Conservation (phyloP, 2,113 vertebrate genomes). For the Hemichromis elongatus region DNA sequence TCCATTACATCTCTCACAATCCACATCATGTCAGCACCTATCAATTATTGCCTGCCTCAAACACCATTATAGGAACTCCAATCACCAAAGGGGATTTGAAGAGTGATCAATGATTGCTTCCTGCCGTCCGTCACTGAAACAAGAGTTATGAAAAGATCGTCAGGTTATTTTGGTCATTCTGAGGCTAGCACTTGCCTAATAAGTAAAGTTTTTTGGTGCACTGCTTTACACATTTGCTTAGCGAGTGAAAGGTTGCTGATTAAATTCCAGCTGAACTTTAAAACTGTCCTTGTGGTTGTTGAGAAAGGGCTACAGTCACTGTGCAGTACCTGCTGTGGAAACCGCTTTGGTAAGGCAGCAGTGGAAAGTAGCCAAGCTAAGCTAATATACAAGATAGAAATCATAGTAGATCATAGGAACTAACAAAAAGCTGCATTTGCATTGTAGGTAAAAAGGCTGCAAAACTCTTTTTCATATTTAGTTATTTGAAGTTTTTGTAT, state of each 20-base stretch:
- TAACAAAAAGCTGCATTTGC: neutral
- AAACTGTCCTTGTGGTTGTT: neutral
- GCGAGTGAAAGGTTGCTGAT: neutral
- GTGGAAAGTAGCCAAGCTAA: neutral
- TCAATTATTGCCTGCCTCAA: slow-evolving; percentile 52
- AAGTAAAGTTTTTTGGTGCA: neutral
- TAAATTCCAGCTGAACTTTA: neutral
- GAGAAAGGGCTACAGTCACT: neutral
- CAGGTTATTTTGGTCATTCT: neutral
- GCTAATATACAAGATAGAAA: neutral
- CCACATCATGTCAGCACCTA: slow-evolving; percentile 47
- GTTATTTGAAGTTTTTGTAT: neutral
- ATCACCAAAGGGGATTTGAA: slow-evolving; percentile 16
- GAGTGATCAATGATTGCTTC: slow-evolving; percentile 31
- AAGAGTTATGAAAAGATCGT: slow-evolving; percentile 29
- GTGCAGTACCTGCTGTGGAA: neutral
- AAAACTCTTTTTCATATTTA: neutral
- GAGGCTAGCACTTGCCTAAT: neutral
- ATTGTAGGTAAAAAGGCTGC: neutral
- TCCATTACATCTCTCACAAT: slow-evolving; percentile 49
- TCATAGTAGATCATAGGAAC: neutral
- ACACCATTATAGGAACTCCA: slow-evolving; percentile 9
- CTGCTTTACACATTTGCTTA: neutral
- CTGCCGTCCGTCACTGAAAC: slow-evolving; percentile 1
- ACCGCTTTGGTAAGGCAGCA: neutral